Evolutionary conservation across 1,140 invertebrate species (phyloP).

Genomic region (Yoshiicerus persimilis): DNA sequence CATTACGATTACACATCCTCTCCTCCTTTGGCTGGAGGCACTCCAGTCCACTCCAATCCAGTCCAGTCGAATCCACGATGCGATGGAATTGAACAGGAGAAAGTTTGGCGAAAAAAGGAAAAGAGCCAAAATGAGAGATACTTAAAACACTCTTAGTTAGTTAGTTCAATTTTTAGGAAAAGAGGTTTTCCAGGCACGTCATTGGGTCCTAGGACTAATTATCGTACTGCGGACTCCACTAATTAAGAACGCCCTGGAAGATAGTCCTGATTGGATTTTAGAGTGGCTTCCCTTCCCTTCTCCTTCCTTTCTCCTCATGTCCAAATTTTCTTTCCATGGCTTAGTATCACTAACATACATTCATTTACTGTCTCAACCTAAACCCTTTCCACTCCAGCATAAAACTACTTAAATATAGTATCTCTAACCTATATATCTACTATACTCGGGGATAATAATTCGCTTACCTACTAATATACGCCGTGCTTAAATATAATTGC

Average conservation of each 20-base stretch:
- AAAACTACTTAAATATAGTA: not conserved
- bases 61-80: no score
- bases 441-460: not conserved
- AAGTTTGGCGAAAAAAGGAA: not conserved
- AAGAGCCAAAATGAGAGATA: not conserved
- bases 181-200: conserved; percentile 6
- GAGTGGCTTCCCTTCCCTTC: not conserved
- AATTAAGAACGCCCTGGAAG: not conserved
- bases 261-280: conserved; percentile 6
- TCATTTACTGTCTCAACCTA: not conserved
- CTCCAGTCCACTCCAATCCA: not conserved
- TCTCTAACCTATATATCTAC: not conserved
- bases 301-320: not conserved
- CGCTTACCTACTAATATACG: not conserved
- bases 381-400: not conserved
- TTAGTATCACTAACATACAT: not conserved
- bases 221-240: not conserved
- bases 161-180: not conserved
- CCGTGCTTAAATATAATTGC: not conserved
- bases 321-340: not conserved
- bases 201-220: not conserved
- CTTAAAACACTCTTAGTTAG: not conserved
- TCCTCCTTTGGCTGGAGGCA: no score
- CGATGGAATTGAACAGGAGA: no score
- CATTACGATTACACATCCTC: no score